Percentiles rank a stretch among this genome's conserved stretches.
Conservation (phyloP, 2,888 invertebrate genomes). For the Charanyca ferruginea region DNA sequence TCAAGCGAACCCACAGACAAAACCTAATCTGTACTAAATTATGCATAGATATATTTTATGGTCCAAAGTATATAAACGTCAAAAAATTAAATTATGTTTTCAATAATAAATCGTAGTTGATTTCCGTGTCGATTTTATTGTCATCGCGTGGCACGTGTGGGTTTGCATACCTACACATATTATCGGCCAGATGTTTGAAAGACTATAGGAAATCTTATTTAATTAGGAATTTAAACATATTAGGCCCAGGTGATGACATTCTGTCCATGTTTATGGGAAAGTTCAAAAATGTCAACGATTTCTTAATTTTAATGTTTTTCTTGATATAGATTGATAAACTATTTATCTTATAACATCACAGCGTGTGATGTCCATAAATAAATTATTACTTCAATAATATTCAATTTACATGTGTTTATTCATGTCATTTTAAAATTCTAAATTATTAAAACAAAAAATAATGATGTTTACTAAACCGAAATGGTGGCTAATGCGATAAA, state of each 20-base stretch:
- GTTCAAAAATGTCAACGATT: constrained; percentile 47
- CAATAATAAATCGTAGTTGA: constrained; percentile 62
- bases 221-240: constrained; percentile 46
- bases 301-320: constrained; percentile 44
- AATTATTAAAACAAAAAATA: constrained; percentile 14
- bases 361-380: constrained; percentile 44
- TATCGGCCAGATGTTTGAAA: constrained; percentile 55
- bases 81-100: constrained; percentile 67
- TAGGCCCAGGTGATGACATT: constrained; percentile 43
- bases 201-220: constrained; percentile 37
- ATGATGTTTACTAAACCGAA: constrained; percentile 15
- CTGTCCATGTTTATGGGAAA: constrained; percentile 27
- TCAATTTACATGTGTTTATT: constrained; percentile 28
- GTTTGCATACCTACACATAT: constrained; percentile 57
- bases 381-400: constrained; percentile 36
- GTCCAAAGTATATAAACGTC: constrained; percentile 50
- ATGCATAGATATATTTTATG: constrained; percentile 58
- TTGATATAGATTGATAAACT: constrained; percentile 34
- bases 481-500: constrained; percentile 11
- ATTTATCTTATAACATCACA: constrained; percentile 47
- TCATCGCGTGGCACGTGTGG: constrained; percentile 58
- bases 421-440: constrained; percentile 6
- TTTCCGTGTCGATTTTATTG: constrained; percentile 66
- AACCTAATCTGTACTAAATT: constrained; percentile 55
- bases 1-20: constrained; percentile 22